These are phyloP conservation scores for Holothuria scabra DNA, from an alignment of 53 echinoderm and acorn worm species.

Conservation along the genomic window DNA sequence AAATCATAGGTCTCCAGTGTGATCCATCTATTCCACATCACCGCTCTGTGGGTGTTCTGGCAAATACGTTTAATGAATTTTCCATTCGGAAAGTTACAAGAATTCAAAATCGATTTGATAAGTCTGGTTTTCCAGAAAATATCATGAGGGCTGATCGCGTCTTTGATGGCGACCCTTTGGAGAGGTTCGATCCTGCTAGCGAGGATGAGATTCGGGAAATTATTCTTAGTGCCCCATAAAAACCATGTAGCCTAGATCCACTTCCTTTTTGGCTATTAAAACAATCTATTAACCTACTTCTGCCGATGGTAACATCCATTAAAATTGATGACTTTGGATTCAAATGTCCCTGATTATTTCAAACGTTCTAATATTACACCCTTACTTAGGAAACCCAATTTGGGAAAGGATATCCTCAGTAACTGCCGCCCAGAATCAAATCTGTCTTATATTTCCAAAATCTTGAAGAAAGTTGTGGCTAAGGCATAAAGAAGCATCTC, in stretches of 20 bases:
- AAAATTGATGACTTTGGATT: not conserved
- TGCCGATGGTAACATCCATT: not conserved
- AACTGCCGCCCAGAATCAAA: constrained; percentile 24
- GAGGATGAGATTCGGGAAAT: constrained; percentile 22
- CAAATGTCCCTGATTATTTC: not conserved
- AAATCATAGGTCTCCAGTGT: constrained; percentile 9
- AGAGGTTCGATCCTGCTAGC: constrained; percentile 9
- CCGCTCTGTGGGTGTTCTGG: not conserved
- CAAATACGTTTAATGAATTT: constrained; percentile 33
- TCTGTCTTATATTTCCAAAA: not conserved
- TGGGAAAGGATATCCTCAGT: not conserved
- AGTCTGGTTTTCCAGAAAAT: not conserved
- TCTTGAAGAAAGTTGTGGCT: constrained; percentile 2
- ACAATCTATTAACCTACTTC: constrained; percentile 5
- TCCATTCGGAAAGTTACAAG: constrained; percentile 27
- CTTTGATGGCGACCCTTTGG: not conserved
- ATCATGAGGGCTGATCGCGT: constrained; percentile 8
- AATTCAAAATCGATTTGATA: not conserved
- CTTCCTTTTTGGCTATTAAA: constrained; percentile 8
- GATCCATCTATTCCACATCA: constrained; percentile 7
- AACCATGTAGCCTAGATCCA: not conserved
- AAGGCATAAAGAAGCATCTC: not conserved
- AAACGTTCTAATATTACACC: constrained; percentile 5
- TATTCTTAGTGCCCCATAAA: not conserved
- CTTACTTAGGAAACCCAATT: not conserved